Evolutionary conservation across 2,888 invertebrate genomes (phyloP).

Genomic region (Lasioglossum lativentre): DNA sequence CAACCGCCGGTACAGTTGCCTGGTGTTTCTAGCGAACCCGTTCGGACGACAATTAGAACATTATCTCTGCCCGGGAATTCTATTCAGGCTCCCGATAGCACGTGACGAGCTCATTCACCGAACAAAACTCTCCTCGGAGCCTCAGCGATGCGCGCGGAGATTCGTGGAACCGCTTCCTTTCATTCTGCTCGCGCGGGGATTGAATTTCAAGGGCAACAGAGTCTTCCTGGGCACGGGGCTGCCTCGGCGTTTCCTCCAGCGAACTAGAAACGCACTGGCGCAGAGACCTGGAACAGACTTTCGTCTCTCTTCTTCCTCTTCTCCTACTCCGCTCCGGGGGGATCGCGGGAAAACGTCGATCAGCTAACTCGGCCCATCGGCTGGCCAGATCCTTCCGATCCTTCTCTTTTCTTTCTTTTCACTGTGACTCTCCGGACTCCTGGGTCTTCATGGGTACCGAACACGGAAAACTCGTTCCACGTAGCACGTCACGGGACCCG

Average conservation of each 20-base stretch:
- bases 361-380: neutral
- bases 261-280: conserved; percentile 42
- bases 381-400: neutral
- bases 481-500: conserved; percentile 21
- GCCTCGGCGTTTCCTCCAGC: conserved; percentile 12
- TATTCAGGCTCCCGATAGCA: conserved; percentile 49
- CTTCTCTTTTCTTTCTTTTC: neutral
- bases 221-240: conserved; percentile 6
- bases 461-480: conserved; percentile 1
- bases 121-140: conserved; percentile 39
- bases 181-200: conserved; percentile 52
- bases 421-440: conserved; percentile 3
- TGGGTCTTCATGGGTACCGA: neutral
- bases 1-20: neutral
- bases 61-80: conserved; percentile 52
- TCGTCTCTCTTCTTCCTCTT: neutral
- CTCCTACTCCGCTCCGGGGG: neutral
- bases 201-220: conserved; percentile 52
- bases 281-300: neutral
- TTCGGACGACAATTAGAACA: conserved; percentile 34
- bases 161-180: conserved; percentile 54
- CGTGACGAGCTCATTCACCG: conserved; percentile 50
- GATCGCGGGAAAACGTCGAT: neutral
- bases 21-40: neutral
- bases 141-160: conserved; percentile 34